Evolutionary conservation across 2,888 invertebrate genomes (phyloP), one percentile per base, ranked within the genome.

Genomic region (Allophyes oxyacanthae): DNA sequence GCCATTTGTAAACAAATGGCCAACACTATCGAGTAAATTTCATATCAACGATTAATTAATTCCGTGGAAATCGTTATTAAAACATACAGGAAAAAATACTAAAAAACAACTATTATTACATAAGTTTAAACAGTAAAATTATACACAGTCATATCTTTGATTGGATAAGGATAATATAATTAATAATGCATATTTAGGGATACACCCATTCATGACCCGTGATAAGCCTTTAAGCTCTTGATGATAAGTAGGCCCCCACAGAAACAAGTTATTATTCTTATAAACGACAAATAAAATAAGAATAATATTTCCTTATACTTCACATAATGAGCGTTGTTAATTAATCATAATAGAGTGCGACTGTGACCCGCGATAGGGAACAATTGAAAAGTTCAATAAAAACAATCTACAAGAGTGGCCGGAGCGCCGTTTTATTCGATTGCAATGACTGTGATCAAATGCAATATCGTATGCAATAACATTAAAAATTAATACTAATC

Each of bases 371-470:
- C 59, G 33, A 48, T 48, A 40, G 44, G 43, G 8, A 55, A 55
- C 62, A 70, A 65, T 71, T 60, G 72, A 58, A 73, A 61, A 72
- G 61, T 65, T 67, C 56, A 62, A 65, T 66, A 64, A 58, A 64
- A 76, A 69, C 64, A 75, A 75, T 76, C 65, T 64, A 55, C 51
- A 10, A 49, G 57, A 68, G 67, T 72, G 65, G 51, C 34, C 43
- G 45, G 51, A 73, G 65, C 54, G 60, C 59, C 51, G 52, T 59
- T 65, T 62, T 48, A 73, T 74, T 72, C 60, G 67, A 65, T 72
- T 69, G 59, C 60, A 28, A 73, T 55, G 55, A 48, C 57, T 32
- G 20, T 45, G 11, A 34, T 51, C 40, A 57, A 64, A 57, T 57
- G 54, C 41, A 62, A 58, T 30, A 49, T 51, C 36, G 40, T 50